Evolutionary conservation across 2,888 invertebrate genomes (phyloP), one percentile per base, ranked within the genome.

Genomic region (Apeira syringaria): DNA sequence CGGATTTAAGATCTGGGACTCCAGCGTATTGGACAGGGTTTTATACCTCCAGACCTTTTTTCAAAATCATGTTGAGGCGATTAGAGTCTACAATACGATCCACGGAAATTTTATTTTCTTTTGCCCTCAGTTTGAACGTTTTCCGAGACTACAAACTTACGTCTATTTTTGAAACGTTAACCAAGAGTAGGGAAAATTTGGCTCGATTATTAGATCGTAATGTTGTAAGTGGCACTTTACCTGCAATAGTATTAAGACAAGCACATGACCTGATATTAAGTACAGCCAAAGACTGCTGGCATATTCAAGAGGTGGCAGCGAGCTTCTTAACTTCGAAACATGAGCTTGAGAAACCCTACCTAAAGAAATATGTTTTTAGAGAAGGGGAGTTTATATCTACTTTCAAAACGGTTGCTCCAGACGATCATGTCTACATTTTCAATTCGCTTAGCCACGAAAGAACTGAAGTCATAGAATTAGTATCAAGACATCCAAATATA

Each of bases 1-100:
- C 97, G 0, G 99, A 99, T 73, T 94, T 97, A 44, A 94, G 92
- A 65, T 93, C 94, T 4, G 97, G 97, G 0, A 88, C 93, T 11
- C 97, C 97, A 0, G 97, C 97, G 0, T 99, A 98, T 77, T 99
- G 99, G 99, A 96, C 96, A 2, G 99, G 99, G 0, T 99, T 96
- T 78, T 99, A 93, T 75, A 97, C 97, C 1, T 97, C 98, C 0
- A 91, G 96, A 22, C 97, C 97, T 0, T 93, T 93, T 60, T 94
- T 94, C 83, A 97, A 97, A 83, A 93, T 96, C 29, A 80, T 97
- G 57, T 93, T 98, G 74, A 89, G 95, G 2, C 95, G 97, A 57
- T 86, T 98, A 25, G 96, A 97, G 68, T 92, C 94, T 33, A 94
- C 94, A 61, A 82, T 98, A 12, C 90, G 97, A 18, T 92, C 93